phyloP scores from a whole-genome alignment of 2,888 invertebrate species.

The Pomacea canaliculata region DNA sequence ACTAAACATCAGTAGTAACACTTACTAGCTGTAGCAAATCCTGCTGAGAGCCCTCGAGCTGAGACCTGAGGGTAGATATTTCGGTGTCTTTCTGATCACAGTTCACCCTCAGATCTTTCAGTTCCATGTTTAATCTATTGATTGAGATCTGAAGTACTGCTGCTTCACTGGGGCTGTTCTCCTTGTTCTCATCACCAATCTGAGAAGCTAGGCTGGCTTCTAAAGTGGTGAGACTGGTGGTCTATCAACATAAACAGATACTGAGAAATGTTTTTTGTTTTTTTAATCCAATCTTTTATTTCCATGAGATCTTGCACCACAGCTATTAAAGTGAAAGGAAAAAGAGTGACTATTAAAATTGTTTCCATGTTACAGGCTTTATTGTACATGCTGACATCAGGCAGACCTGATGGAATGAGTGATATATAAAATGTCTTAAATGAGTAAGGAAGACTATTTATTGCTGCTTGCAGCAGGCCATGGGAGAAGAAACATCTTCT shows the following conservation, averaged over 20 bases:
- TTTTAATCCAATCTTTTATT: too few species aligned
- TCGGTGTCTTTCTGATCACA: constrained; percentile 50
- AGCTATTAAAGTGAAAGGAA: too few species aligned
- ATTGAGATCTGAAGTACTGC: constrained; percentile 56
- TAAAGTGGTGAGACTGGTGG: constrained; percentile 50
- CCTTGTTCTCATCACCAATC: constrained; percentile 47
- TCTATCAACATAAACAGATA: constrained; percentile 36
- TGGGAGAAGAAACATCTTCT: not conserved
- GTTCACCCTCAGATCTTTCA: constrained; percentile 45
- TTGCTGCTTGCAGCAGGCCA: not conserved
- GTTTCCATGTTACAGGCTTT: too few species aligned
- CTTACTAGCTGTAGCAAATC: constrained; percentile 48
- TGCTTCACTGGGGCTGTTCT: constrained; percentile 56
- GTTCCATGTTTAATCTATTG: constrained; percentile 50
- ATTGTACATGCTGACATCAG: too few species aligned
- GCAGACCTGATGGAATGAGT: not conserved
- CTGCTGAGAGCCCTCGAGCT: constrained; percentile 45
- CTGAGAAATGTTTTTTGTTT: not conserved
- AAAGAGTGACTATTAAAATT: too few species aligned
- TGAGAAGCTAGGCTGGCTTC: constrained; percentile 46
- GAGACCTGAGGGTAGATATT: constrained; percentile 43
- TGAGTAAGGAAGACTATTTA: not conserved
- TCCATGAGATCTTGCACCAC: too few species aligned
- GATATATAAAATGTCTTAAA: not conserved
- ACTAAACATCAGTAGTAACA: not conserved